Percentiles rank a stretch among this genome's conserved stretches.
Evolutionary conservation across 64 coral and sea anemone species (phyloP).

Genomic region (Anthopleura sola): DNA sequence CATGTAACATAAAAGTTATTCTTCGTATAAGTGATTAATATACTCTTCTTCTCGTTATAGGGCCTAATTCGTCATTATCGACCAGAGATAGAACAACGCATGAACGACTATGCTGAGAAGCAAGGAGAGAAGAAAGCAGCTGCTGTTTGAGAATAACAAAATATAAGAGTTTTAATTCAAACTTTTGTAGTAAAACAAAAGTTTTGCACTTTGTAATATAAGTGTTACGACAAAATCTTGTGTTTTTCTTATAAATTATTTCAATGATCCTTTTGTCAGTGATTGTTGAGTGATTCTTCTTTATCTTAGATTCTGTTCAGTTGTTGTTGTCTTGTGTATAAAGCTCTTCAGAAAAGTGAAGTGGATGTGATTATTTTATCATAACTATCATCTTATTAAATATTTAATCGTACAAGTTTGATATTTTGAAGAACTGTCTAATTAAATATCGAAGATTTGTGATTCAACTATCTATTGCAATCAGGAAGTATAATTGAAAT

Average conservation of each 20-base stretch:
- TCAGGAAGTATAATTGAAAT: no score
- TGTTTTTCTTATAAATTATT: not conserved
- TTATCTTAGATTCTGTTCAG: not conserved
- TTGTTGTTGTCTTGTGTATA: not conserved
- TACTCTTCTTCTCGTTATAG: conserved; percentile 11
- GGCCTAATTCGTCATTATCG: conserved; percentile 92
- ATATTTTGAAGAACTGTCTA: no score
- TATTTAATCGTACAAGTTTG: no score
- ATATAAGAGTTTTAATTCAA: not conserved
- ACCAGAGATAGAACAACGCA: conserved; percentile 66
- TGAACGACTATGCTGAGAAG: conserved; percentile 73
- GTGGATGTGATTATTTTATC: not conserved
- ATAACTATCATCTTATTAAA: no score
- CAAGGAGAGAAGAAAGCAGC: conserved; percentile 14
- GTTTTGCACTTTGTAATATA: not conserved
- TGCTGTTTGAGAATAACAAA: not conserved
- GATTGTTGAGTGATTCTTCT: not conserved
- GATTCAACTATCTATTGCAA: no score
- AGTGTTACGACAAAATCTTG: not conserved
- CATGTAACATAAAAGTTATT: not conserved
- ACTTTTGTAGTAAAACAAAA: not conserved
- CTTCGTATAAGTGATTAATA: not conserved
- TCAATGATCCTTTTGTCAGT: not conserved
- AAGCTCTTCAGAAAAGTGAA: not conserved
- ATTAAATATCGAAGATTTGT: no score